phyloP scores from a whole-genome alignment of 2,888 invertebrate genomes.

The Ischnura elegans region DNA sequence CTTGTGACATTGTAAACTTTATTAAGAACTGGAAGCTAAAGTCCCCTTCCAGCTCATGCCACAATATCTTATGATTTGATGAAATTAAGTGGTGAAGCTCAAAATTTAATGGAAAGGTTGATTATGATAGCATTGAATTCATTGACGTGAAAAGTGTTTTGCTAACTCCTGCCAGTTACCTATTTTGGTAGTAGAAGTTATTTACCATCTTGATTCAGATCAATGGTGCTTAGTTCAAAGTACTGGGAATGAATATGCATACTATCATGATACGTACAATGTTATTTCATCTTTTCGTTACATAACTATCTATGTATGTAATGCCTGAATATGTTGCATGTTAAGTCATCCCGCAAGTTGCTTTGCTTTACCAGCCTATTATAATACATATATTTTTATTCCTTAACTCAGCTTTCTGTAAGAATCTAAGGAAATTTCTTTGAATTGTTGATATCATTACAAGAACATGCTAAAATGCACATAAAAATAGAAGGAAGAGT shows the following conservation, averaged over 20 bases:
- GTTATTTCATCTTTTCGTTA: no score
- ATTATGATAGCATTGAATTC: no score
- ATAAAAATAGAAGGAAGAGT: not conserved
- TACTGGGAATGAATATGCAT: conserved; percentile 11
- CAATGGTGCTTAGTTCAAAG: not conserved
- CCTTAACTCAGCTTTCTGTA: not conserved
- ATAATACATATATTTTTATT: not conserved
- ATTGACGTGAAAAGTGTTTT: no score
- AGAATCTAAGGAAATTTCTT: not conserved
- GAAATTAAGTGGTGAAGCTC: no score
- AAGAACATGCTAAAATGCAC: not conserved
- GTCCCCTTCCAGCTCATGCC: no score
- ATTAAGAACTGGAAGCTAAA: no score
- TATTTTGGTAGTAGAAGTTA: no score
- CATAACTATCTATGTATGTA: conserved; percentile 27
- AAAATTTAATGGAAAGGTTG: no score
- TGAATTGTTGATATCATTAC: not conserved
- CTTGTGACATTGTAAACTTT: no score
- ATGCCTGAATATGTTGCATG: not conserved
- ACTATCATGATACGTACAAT: not conserved
- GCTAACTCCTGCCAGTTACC: no score
- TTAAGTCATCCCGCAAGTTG: not conserved
- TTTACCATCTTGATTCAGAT: no score
- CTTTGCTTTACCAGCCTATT: not conserved
- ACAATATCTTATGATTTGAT: no score